Evolutionary conservation across 2,113 vertebrate species (phyloP).

Genomic region (Pangasianodon gigas): DNA sequence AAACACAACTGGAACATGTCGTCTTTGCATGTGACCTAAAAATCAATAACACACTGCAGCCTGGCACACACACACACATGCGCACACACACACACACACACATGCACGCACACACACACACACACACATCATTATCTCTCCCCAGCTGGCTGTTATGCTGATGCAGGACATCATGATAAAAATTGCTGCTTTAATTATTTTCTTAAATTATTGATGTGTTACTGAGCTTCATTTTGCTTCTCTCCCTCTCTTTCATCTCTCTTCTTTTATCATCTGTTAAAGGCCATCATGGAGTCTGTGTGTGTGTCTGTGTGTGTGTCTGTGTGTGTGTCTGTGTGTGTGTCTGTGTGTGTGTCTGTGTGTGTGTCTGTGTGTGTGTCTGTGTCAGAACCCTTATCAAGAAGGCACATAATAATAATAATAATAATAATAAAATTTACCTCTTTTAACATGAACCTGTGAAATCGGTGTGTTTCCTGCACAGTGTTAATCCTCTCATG

Average conservation of each 20-base stretch:
- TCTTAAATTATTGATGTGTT: conserved; percentile 46
- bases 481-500: not conserved
- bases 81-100: not conserved
- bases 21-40: conserved; percentile 21
- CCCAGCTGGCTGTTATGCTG: conserved; percentile 23
- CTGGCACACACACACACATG: not conserved
- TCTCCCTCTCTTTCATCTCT: conserved; percentile 13
- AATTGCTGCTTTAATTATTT: conserved; percentile 53
- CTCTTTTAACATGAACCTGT: no score
- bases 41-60: conserved; percentile 46
- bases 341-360: not conserved
- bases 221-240: not conserved
- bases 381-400: no score
- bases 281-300: not conserved
- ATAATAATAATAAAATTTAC: no score
- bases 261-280: not conserved
- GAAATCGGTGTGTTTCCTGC: not conserved
- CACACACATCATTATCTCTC: not conserved
- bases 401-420: no score
- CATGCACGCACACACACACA: not conserved
- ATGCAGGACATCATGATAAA: conserved; percentile 44
- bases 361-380: not conserved
- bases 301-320: not conserved
- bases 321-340: not conserved
- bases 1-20: conserved; percentile 37